Evolutionary conservation across 2,888 invertebrate species (phyloP), one percentile per base, ranked within the genome.

Genomic region (Ischnura elegans): DNA sequence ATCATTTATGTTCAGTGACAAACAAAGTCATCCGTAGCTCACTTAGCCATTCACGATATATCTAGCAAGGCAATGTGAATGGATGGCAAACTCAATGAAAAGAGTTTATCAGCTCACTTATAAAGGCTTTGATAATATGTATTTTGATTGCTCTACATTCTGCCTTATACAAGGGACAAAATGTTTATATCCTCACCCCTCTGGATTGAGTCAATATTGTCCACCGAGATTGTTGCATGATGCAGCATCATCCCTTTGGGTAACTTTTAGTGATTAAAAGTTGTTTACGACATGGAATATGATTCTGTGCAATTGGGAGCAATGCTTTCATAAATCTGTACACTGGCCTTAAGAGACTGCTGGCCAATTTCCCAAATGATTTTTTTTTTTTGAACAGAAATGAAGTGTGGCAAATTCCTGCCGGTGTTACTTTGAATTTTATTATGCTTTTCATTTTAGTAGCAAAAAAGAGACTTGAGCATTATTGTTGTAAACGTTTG

Each of bases 111-210:
- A 66, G 87, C 87, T 25, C 43, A n/a, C 16, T 43, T 61, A n/a
- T 36, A 45, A 61, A 90, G 66, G 90, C 61, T 43, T 86, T 90
- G 43, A 61, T 76, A 76, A 76, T 76, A 76, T 76, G 61, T 61
- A 90, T 90, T 90, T 90, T 90, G 90, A 90, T 61, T 61, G n/a
- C 61, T 55, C 90, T 90, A 66, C 90, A 90, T 90, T 90, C 90
- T 90, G 90, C 90, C 90, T 90, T 90, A n/a, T 5, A 66, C 43
- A 16, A 42, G 43, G 25, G 61, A 45, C 61, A 61, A 90, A 90
- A 13, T 43, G 42, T 43, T 61, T 21, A 55, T 43, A 66, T 21
- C n/a, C 66, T 66, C 76, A 76, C 76, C 76, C 76, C 76, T 76
- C 61, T 55, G 61, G 61, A 66, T 43, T 43, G 43, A 55, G 42